A percentile compares a stretch with the other conserved stretches of the same genome.
These are phyloP conservation scores for Drosophila tropicalis DNA, from an alignment of 1,140 invertebrate species.

Conservation along the genomic window DNA sequence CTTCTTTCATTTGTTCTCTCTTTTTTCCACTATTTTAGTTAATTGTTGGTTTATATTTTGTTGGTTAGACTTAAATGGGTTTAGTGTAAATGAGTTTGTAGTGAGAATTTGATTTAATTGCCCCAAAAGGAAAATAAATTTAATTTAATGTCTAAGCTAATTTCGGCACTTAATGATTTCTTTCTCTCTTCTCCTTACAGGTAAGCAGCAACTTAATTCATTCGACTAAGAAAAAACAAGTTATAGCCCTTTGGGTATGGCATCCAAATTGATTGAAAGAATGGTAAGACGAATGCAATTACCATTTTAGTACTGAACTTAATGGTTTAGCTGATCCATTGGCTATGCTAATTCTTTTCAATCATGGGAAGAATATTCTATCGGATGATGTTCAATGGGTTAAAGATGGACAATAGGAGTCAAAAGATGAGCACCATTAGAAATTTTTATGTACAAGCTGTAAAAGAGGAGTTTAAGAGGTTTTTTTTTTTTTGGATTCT, in stretches of 20 bases:
- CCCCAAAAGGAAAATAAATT: conserved; percentile 1
- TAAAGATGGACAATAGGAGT: too few species aligned
- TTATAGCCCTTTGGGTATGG: not conserved
- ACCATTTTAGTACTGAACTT: too few species aligned
- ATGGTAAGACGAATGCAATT: too few species aligned
- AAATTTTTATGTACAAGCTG: too few species aligned
- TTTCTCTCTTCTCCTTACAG: conserved; percentile 3
- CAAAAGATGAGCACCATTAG: too few species aligned
- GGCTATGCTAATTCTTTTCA: too few species aligned
- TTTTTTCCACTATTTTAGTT: not conserved
- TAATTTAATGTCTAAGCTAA: conserved; percentile 10
- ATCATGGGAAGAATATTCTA: too few species aligned
- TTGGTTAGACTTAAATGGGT: conserved; percentile 14
- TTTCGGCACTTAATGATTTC: conserved; percentile 6
- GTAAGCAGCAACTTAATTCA: conserved; percentile 17
- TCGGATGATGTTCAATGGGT: too few species aligned
- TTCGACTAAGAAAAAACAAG: not conserved
- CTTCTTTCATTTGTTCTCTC: conserved; percentile 24
- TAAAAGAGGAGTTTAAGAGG: too few species aligned
- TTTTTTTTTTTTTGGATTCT: too few species aligned
- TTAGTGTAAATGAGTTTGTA: conserved; percentile 13
- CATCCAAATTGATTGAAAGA: too few species aligned
- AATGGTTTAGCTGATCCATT: too few species aligned
- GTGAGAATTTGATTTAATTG: conserved; percentile 22
- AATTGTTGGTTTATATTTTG: not conserved